Evolutionary conservation across 2,888 invertebrate species (phyloP).

Genomic region (Leucoma salicis): DNA sequence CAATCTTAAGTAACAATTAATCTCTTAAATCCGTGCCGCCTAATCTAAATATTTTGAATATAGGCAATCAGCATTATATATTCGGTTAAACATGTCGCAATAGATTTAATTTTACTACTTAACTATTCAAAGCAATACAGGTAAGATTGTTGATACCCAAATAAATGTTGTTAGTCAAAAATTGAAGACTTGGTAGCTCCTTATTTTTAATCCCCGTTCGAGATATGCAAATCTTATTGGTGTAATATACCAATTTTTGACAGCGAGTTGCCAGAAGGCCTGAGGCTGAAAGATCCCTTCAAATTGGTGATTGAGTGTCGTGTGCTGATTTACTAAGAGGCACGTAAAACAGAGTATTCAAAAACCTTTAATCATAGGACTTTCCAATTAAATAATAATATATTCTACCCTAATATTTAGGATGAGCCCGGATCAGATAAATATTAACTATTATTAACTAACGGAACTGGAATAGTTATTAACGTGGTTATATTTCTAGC

Average conservation of each 20-base stretch:
- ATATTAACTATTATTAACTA: too few relatives aligned
- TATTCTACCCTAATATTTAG: too few relatives aligned
- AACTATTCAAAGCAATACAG: conserved; percentile 12
- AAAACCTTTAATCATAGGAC: too few relatives aligned
- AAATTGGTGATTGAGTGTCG: conserved; percentile 1
- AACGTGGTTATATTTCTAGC: too few relatives aligned
- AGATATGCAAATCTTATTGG: conserved; percentile 13
- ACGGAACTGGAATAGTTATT: too few relatives aligned
- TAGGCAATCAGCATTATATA: background rate
- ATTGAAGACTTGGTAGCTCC: conserved; percentile 8
- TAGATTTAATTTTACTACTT: conserved; percentile 9
- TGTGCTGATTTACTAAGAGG: background rate
- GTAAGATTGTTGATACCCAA: conserved; percentile 23
- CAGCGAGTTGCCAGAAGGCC: background rate
- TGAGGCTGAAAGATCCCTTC: background rate
- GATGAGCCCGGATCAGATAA: too few relatives aligned
- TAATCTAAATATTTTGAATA: background rate
- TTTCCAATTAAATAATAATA: too few relatives aligned
- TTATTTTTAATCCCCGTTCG: conserved; percentile 9
- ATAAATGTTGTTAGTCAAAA: conserved; percentile 9
- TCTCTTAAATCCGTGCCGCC: background rate
- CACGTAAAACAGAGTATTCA: too few relatives aligned
- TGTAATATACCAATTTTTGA: conserved; percentile 5
- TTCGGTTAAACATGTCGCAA: background rate
- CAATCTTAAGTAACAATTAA: background rate